Conservation (phyloP, 2,113 vertebrate genomes). For the Catharus fuscescens region DNA sequence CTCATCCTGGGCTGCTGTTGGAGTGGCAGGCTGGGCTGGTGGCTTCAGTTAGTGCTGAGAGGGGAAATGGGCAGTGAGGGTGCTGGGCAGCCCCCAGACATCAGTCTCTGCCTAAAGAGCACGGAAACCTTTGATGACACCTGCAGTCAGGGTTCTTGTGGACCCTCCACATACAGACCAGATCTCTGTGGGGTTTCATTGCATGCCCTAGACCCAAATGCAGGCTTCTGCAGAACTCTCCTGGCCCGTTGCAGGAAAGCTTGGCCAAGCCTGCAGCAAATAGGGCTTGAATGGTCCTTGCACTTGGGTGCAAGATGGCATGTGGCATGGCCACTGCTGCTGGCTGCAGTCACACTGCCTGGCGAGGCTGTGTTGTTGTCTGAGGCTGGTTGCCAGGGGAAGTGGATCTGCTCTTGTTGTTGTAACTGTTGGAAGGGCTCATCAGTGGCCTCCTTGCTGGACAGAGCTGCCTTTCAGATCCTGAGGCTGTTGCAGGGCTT, state of each 20-base stretch:
- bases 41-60: accelerated
- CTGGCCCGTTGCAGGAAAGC: not conserved
- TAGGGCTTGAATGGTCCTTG: not conserved
- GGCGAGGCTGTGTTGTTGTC: accelerated
- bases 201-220: not conserved
- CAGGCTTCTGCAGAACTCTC: not conserved
- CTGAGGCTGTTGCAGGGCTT: not conserved
- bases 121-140: not conserved
- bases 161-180: not conserved
- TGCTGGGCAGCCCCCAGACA: not conserved
- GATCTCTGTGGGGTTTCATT: not conserved
- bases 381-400: not conserved
- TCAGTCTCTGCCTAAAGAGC: not conserved
- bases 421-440: not conserved
- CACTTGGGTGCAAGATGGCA: not conserved
- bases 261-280: not conserved
- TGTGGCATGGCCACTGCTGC: not conserved
- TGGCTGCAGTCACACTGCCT: not conserved
- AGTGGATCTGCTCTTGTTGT: not conserved
- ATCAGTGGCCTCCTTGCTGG: not conserved
- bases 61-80: not conserved
- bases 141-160: not conserved
- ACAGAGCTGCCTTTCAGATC: not conserved
- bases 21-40: not conserved
- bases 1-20: not conserved